Conservation (phyloP, 2,888 invertebrate genomes). For the Colletes collaris region DNA sequence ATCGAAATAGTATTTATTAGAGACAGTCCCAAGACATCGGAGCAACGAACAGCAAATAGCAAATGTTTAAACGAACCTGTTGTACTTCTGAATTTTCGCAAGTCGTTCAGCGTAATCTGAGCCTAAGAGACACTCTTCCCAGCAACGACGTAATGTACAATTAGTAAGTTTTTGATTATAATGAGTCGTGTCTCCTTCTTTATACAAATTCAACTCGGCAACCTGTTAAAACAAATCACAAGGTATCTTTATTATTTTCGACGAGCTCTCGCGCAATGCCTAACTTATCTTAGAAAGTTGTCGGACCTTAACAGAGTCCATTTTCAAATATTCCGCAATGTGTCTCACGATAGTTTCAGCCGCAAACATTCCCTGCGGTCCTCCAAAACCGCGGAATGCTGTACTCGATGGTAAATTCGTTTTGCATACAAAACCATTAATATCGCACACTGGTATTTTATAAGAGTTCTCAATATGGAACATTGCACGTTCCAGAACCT, state of each 20-base stretch:
- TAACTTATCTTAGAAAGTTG: background rate
- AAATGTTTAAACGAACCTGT: conserved; percentile 84
- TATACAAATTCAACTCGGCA: conserved; percentile 89
- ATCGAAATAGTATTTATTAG: conserved; percentile 72
- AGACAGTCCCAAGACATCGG: too few species aligned
- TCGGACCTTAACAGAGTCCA: conserved; percentile 86
- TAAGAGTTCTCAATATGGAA: conserved; percentile 94
- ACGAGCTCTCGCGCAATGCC: too few species aligned
- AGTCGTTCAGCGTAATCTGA: conserved; percentile 87
- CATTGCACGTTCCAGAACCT: conserved; percentile 93
- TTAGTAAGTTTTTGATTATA: conserved; percentile 89
- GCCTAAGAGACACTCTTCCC: conserved; percentile 90
- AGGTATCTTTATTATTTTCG: too few species aligned
- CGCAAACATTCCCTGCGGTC: conserved; percentile 95
- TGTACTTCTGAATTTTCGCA: conserved; percentile 87
- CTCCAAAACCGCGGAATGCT: conserved; percentile 96
- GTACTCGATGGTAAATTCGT: conserved; percentile 97
- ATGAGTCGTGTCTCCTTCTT: conserved; percentile 90
- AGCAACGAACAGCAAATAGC: too few species aligned
- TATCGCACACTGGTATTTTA: conserved; percentile 89
- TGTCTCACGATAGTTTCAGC: conserved; percentile 91
- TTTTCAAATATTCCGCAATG: conserved; percentile 88
- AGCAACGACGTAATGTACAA: conserved; percentile 90
- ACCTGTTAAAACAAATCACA: conserved; percentile 78
- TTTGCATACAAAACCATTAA: conserved; percentile 90